phyloP scores from a whole-genome alignment of 1,140 invertebrate species.

The Listronotus bonariensis region DNA sequence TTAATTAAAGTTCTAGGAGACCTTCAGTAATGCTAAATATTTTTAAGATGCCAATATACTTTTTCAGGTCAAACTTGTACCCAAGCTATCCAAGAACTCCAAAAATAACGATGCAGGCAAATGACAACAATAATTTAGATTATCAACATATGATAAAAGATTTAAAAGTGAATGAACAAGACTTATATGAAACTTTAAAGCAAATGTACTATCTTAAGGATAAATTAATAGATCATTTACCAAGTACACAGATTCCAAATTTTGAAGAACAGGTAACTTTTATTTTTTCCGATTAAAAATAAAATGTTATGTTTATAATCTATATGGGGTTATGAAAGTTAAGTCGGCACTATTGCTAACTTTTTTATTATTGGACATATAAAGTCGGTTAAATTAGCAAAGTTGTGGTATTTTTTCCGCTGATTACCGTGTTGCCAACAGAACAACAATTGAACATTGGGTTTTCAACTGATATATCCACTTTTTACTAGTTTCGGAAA shows the following conservation, averaged over 20 bases:
- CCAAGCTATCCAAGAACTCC: slow-evolving; percentile 65
- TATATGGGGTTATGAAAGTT: too few species aligned
- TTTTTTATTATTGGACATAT: too few species aligned
- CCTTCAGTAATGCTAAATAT: too few species aligned
- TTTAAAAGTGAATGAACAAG: slow-evolving; percentile 49
- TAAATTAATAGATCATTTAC: slow-evolving; percentile 47
- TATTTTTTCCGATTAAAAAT: background rate
- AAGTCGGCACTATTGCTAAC: too few species aligned
- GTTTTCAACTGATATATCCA: slow-evolving; percentile 83
- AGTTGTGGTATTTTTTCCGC: too few species aligned
- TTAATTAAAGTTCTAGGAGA: background rate
- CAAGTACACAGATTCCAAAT: slow-evolving; percentile 59
- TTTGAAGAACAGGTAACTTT: slow-evolving; percentile 63
- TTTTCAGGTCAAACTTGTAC: slow-evolving; percentile 61
- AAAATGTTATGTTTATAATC: background rate
- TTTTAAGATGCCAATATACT: too few species aligned
- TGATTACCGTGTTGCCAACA: too few species aligned
- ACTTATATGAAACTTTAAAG: slow-evolving; percentile 43
- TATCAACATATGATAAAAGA: slow-evolving; percentile 55
- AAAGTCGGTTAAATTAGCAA: too few species aligned
- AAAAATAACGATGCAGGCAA: slow-evolving; percentile 62
- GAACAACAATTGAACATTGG: slow-evolving; percentile 73
- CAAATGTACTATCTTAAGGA: slow-evolving; percentile 47
- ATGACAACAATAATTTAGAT: slow-evolving; percentile 44
- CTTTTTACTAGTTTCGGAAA: too few species aligned